Base-by-base conservation (phyloP, 2,888 invertebrate genomes). In the Diplolepis rosae region DNA sequence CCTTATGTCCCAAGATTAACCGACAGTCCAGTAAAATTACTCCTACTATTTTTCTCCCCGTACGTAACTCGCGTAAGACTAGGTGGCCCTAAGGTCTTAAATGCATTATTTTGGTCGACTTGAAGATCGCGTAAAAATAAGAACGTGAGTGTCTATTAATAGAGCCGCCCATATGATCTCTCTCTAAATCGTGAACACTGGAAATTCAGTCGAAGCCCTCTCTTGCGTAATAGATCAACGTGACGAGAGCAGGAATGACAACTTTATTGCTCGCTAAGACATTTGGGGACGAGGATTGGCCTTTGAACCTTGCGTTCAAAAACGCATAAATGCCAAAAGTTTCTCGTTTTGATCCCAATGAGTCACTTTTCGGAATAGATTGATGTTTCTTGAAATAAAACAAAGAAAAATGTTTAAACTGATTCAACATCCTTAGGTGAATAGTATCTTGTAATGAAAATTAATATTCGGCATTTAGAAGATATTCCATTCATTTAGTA, bases 61-160 rank as follows among this genome's bases (percentile, higher is more conserved):
- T 4, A 32, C 5, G 32, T 11, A 22, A 48, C 22, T n/a, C 11
- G 13, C 28, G 18, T 24, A 24, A 13, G 7, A 35, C 13, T 28
- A 56, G 56, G 2, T 73, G 78, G 48, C 67, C 68, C 70, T 75
- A 76, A 77, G 72, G 66, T 68, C 76, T 76, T 35, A 72, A 72
- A 69, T 70, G 77, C 76, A 79, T 80, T 82, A 82, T 82, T 82
- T 79, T 77, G 67, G 82, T 77, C 77, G 72, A 73, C 70, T 75
- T 74, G 70, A 77, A 73, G 72, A 68, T 32, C 54, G 30, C 30
- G 32, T 54, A 54, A 54, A 11, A 54, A 76, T 76, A 79, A 82
- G 77, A 80, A 78, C 77, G 76, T 76, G 74, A 73, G 79, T 69
- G 75, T 65, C 69, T 82, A 82, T 82, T 82, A 82, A 82, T 82